Conservation (phyloP, 2,113 vertebrate genomes). For the Epinephelus lanceolatus region DNA sequence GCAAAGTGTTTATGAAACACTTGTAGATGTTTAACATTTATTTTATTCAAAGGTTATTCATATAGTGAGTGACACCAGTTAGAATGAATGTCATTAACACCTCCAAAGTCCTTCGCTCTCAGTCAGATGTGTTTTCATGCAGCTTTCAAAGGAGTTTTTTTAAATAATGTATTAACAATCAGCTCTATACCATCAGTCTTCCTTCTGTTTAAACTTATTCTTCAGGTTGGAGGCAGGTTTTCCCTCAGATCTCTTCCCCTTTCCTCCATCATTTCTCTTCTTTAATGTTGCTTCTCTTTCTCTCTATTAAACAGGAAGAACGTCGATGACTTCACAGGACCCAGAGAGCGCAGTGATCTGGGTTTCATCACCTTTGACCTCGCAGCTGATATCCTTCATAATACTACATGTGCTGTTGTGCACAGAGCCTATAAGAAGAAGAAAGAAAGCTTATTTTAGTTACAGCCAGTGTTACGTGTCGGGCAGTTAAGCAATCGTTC, state of each 20-base stretch:
- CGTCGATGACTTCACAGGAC: conserved; percentile 97
- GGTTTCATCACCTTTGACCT: conserved; percentile 97
- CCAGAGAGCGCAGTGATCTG: conserved; percentile 96
- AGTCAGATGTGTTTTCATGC: neutral
- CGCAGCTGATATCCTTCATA: conserved; percentile 95
- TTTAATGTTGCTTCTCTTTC: conserved; percentile 22
- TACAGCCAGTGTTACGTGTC: neutral
- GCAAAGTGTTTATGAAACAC: neutral
- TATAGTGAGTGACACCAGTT: neutral
- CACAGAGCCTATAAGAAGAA: neutral
- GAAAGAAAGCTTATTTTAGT: neutral
- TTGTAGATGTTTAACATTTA: neutral
- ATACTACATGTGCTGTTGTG: no score
- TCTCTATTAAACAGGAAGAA: conserved; percentile 90
- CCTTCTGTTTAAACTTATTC: neutral
- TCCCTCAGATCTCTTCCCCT: neutral
- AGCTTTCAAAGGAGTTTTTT: neutral
- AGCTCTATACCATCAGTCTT: neutral
- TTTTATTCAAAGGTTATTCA: neutral
- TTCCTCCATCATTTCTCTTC: neutral
- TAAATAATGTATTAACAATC: neutral
- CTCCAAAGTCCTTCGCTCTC: neutral
- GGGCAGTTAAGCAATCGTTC: neutral
- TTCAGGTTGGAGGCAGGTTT: neutral
- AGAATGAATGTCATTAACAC: neutral